Conservation (phyloP, 2,113 vertebrate species). For the Atractosteus spatula region DNA sequence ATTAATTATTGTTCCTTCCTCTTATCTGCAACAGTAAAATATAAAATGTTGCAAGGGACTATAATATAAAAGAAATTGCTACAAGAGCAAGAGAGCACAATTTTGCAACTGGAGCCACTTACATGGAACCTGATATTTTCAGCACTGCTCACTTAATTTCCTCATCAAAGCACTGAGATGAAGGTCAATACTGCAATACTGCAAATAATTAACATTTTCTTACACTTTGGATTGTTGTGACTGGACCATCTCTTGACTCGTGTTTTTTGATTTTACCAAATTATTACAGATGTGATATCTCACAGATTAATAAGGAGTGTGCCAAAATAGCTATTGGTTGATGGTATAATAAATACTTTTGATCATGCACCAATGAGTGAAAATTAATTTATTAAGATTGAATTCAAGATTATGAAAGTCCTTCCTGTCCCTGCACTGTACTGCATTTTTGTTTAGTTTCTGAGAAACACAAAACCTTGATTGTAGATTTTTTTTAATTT, state of each 20-base stretch:
- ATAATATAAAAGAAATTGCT: not conserved
- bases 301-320: too few relatives aligned
- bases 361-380: too few relatives aligned
- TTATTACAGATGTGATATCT: too few relatives aligned
- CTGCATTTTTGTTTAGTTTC: too few relatives aligned
- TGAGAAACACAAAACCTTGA: too few relatives aligned
- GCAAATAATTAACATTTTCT: constrained; percentile 1
- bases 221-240: not conserved
- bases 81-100: not conserved
- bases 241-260: not conserved
- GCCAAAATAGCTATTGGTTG: too few relatives aligned
- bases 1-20: not conserved
- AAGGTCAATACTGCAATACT: constrained; percentile 1
- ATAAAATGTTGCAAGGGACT: not conserved
- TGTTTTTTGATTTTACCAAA: not conserved
- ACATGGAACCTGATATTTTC: constrained; percentile 2
- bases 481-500: too few relatives aligned
- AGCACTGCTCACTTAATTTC: not conserved
- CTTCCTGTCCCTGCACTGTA: too few relatives aligned
- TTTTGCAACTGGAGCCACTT: not conserved
- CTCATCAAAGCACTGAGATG: constrained; percentile 3
- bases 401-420: too few relatives aligned
- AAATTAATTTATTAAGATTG: too few relatives aligned
- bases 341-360: too few relatives aligned
- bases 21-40: not conserved